Conservation (phyloP, 2,113 vertebrate species). For the Merops nubicus region DNA sequence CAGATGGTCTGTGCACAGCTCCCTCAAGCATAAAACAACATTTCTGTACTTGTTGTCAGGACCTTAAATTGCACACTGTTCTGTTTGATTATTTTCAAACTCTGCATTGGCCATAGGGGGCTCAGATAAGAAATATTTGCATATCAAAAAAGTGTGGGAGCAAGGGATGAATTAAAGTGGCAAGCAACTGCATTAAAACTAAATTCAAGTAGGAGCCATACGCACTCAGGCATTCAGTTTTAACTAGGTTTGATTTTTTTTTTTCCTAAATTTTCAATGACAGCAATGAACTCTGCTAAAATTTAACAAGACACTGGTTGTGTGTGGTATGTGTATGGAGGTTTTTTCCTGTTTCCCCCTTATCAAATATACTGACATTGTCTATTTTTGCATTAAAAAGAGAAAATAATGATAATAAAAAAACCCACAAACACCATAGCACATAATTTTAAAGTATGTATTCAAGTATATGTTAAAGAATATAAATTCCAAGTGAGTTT, state of each 20-base stretch:
- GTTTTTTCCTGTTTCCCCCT: not conserved
- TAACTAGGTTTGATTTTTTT: not conserved
- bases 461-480: not conserved
- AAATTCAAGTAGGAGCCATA: constrained; percentile 25
- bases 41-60: constrained; percentile 64
- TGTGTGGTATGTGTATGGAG: not conserved
- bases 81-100: constrained; percentile 72
- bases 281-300: not conserved
- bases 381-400: not conserved
- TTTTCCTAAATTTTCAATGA: not conserved
- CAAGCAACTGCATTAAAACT: constrained; percentile 46
- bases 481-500: not conserved
- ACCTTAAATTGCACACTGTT: constrained; percentile 71
- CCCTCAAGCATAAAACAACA: constrained; percentile 73
- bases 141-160: constrained; percentile 25
- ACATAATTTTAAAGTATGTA: not conserved
- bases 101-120: constrained; percentile 26
- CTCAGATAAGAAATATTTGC: constrained; percentile 59
- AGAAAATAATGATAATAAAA: not conserved
- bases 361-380: not conserved
- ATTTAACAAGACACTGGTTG: not conserved
- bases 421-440: not conserved
- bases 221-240: not conserved
- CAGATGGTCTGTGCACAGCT: constrained; percentile 71
- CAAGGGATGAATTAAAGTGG: constrained; percentile 44